Evolutionary conservation across 1,140 invertebrate species (phyloP), one percentile per base, ranked within the genome.

Genomic region (Plutomurus gul): DNA sequence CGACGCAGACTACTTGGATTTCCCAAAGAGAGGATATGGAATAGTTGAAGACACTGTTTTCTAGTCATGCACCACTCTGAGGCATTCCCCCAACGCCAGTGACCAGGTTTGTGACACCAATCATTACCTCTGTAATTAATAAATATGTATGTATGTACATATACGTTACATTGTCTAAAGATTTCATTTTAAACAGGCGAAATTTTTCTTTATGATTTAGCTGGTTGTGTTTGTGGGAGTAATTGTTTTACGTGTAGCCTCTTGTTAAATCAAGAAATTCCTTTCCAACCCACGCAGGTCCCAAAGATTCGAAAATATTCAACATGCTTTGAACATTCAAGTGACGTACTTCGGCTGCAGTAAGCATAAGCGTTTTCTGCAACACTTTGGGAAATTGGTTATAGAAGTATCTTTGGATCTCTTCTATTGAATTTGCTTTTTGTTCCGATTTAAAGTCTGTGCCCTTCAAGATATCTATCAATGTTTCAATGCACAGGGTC

Each of bases 61-160:
- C 10, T 40, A 22, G 13, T 18, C 70, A 72, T 72, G 6, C 70
- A 39, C 36, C 36, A 72, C 13, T 40, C 18, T 0, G 36, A 22
- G 16, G 18, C 70, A 25, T 72, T 72, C 11, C 70, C 70, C 70
- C 70, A 72, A n/a, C 40, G 7, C 70, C 70, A 72, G 40, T 72
- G 25, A 1, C 40, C 70, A 39, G 36, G 36, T 25, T 11, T 20
- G 10, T 72, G 70, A 46, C 70, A 72, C 70, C 70, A 72, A n/a
- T 72, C 70, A 18, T 37, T 72, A 18, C 70, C 36, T 6, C 70
- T 72, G 18, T 7, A 71, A n/a, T n/a, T 43, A 18, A 22, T 18
- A 20, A 56, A 20, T 4, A 56, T 56, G 10, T 56, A 22, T 56
- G 16, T 22, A 56, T 22, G 10, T 22, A 56, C 49, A 27, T 56